A percentile compares a stretch with the other conserved stretches of the same genome.
These are phyloP conservation scores for Symphodus melops DNA, from an alignment of 2,113 vertebrate species.

Conservation along the genomic window DNA sequence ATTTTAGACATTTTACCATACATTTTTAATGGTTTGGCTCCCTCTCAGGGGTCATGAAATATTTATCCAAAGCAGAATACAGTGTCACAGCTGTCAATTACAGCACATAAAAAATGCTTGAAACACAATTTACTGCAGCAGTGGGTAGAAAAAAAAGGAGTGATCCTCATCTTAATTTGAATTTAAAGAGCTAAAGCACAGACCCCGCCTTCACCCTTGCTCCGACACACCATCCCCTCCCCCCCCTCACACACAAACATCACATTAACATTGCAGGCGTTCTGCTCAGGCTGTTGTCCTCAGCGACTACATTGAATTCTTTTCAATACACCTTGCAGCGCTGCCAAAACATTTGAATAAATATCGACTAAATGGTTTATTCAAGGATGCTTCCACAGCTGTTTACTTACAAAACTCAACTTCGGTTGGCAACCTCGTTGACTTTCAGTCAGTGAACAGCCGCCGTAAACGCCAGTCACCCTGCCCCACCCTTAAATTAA, in stretches of 20 bases:
- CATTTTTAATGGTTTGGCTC: constrained; percentile 68
- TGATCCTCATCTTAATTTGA: constrained; percentile 34
- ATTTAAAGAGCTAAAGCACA: constrained; percentile 14
- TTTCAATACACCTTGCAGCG: constrained; percentile 31
- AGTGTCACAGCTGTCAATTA: constrained; percentile 86
- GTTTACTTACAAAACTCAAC: constrained; percentile 28
- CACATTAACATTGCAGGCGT: constrained; percentile 26
- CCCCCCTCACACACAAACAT: constrained; percentile 22
- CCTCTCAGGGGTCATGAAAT: constrained; percentile 70
- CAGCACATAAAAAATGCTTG: constrained; percentile 32
- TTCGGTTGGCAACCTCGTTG: constrained; percentile 10
- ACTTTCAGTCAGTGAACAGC: constrained; percentile 17
- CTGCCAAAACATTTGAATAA: constrained; percentile 41
- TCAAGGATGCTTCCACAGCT: constrained; percentile 15
- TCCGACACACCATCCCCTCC: background rate
- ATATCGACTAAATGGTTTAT: constrained; percentile 28
- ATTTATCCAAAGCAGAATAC: constrained; percentile 67
- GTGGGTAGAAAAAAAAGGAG: constrained; percentile 20
- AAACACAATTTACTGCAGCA: constrained; percentile 52
- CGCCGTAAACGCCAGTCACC: constrained; percentile 14
- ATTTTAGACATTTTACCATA: constrained; percentile 66
- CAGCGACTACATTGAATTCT: constrained; percentile 27
- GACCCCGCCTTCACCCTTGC: background rate
- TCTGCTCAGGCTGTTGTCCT: constrained; percentile 37
- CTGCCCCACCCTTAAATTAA: constrained; percentile 19